Evolutionary conservation across 1,140 invertebrate genomes (phyloP), one percentile per base, ranked within the genome.

Genomic region (Contarinia nasturtii): DNA sequence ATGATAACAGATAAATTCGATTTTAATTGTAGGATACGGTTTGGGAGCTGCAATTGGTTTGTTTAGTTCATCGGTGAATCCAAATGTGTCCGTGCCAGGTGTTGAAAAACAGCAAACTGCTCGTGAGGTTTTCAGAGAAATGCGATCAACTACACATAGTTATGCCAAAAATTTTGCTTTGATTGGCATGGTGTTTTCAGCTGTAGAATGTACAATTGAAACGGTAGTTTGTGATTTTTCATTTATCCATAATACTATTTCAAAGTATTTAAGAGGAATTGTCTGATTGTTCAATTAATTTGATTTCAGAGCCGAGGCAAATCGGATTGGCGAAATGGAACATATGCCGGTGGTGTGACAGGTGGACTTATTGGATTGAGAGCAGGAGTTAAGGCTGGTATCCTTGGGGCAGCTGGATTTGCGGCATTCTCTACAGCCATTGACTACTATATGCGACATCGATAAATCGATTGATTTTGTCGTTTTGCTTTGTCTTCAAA

Each of bases 101-200:
- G 74, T 82, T 37, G 85, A 83, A 58, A 83, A 86, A 61, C 79
- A 78, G 54, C 89, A 91, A 67, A 82, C 82, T 12, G 86, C 82
- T 1, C 64, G 76, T 53, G 79, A 90, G 67, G 80, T 92, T 41
- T 75, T 93, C 49, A 65, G 75, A 40, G 95, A 98, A 67, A 94
- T 98, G 88, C 89, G 86, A 67, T 71, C 68, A 1, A 82, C 91
- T 7, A 91, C 88, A 45, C 60, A 91, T 37, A 78, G 85, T 46
- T 95, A 97, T 69, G 93, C 86, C 0, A 98, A 98, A 69, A 98
- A 96, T 65, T 98, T 98, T 77, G 94, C 92, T 17, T 69, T 94
- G 42, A 74, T 98, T 53, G 95, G 94, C 47, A 77, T 81, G 18
- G 74, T 97, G 44, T 98, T 97, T 69, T 81, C 93, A 27, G 84